Conservation (phyloP, 2,888 invertebrate species). For the Allacma fusca region DNA sequence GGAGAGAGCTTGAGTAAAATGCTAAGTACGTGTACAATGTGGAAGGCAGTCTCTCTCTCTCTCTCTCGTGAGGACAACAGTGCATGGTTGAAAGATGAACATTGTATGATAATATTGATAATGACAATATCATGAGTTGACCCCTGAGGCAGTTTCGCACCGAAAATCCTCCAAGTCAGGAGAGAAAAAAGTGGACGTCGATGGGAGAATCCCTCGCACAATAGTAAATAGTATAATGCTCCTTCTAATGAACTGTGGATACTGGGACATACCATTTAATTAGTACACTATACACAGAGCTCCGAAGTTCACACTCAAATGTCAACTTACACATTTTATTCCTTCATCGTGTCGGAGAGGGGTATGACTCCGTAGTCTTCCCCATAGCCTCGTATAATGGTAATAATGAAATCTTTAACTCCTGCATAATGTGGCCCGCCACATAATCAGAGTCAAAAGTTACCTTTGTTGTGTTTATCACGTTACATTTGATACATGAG, state of each 20-base stretch:
- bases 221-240: slow-evolving; percentile 47
- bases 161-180: slow-evolving; percentile 2
- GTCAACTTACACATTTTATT: slow-evolving; percentile 36
- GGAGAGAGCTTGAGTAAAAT: not conserved
- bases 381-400: not conserved
- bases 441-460: slow-evolving; percentile 3
- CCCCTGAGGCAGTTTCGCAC: slow-evolving; percentile 35
- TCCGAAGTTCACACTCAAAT: slow-evolving; percentile 44
- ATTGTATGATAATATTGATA: slow-evolving; percentile 40
- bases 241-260: slow-evolving; percentile 50
- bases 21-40: too few species aligned
- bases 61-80: not conserved
- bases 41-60: too few species aligned
- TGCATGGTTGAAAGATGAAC: slow-evolving; percentile 6
- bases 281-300: slow-evolving; percentile 39
- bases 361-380: not conserved
- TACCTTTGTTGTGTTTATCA: slow-evolving; percentile 39
- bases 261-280: slow-evolving; percentile 45
- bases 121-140: slow-evolving; percentile 37
- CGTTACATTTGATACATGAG: slow-evolving; percentile 36
- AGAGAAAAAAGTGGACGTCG: not conserved
- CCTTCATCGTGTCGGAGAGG: not conserved
- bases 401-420: slow-evolving; percentile 13
- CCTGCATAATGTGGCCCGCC: not conserved
- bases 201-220: slow-evolving; percentile 39